Conservation (phyloP, 2,797 vertebrate genomes). For the Delichon dasypus region DNA sequence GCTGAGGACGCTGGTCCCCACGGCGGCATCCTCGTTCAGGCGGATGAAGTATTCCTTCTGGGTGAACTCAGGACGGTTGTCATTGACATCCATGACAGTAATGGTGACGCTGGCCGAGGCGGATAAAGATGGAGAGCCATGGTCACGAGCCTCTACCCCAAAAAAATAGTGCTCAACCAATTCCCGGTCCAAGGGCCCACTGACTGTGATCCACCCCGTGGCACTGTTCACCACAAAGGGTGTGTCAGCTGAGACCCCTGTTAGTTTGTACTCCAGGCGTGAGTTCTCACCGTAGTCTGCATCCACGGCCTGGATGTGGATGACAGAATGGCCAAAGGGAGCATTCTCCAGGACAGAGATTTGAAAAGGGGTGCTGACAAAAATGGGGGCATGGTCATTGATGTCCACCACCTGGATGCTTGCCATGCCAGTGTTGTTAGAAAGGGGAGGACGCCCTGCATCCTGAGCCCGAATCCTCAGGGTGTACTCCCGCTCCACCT, state of each 20-base stretch:
- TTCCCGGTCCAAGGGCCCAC: constrained; percentile 90
- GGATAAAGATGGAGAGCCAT: constrained; percentile 88
- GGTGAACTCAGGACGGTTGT: constrained; percentile 95
- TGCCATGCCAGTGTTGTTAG: constrained; percentile 95
- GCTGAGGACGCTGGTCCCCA: constrained; percentile 92
- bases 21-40: constrained; percentile 91
- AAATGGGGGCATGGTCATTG: constrained; percentile 96
- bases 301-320: constrained; percentile 98
- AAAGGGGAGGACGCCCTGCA: constrained; percentile 91
- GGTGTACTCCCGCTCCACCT: constrained; percentile 91
- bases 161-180: constrained; percentile 94
- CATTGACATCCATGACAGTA: constrained; percentile 96
- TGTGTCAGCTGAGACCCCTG: constrained; percentile 84
- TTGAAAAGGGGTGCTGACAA: constrained; percentile 97
- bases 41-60: constrained; percentile 93
- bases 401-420: constrained; percentile 96
- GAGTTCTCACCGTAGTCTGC: constrained; percentile 93
- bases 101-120: constrained; percentile 95
- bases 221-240: constrained; percentile 95
- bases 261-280: constrained; percentile 91
- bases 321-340: constrained; percentile 92
- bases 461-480: constrained; percentile 94
- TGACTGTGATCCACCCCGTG: constrained; percentile 96
- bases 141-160: constrained; percentile 93
- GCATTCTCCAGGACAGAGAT: constrained; percentile 93